Conservation (phyloP, 2,797 vertebrate genomes). For the Poeciliopsis infans region DNA sequence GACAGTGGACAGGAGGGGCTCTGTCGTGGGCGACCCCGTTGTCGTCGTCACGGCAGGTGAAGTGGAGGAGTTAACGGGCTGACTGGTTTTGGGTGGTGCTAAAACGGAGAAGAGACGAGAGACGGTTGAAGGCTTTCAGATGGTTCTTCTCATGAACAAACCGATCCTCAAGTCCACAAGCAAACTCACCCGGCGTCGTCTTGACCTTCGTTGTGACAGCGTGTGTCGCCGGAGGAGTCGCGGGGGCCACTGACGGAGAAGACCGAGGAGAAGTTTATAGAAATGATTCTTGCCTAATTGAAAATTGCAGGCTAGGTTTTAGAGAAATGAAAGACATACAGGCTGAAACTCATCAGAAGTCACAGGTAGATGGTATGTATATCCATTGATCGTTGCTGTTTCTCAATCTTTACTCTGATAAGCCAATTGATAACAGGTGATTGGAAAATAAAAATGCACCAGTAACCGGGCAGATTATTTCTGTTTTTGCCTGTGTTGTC, state of each 20-base stretch:
- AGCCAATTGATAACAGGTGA: not conserved
- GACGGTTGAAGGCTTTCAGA: not conserved
- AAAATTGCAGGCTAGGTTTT: not conserved
- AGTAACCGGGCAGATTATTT: not conserved
- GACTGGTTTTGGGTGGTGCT: slow-evolving; percentile 46
- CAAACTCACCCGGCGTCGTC: slow-evolving; percentile 58
- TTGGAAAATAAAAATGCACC: not conserved
- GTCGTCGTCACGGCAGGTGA: slow-evolving; percentile 21
- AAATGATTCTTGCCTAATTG: not conserved
- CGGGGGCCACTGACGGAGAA: slow-evolving; percentile 51
- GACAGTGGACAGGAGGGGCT: slow-evolving; percentile 50
- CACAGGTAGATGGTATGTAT: not conserved
- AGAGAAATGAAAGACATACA: not conserved
- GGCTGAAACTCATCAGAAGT: not conserved
- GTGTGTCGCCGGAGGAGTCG: slow-evolving; percentile 56
- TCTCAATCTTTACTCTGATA: not conserved
- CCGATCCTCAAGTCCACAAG: not conserved
- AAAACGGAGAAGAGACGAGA: slow-evolving; percentile 9
- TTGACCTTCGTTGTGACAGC: slow-evolving; percentile 57
- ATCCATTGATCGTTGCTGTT: too few relatives aligned
- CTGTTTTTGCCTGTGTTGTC: not conserved
- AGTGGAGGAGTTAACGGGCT: slow-evolving; percentile 28
- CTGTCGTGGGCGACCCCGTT: slow-evolving; percentile 53
- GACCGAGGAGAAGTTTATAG: slow-evolving; percentile 1
- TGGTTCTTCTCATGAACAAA: not conserved